Conservation (phyloP, 2,888 invertebrate species). For the Cantharis flavilabris region DNA sequence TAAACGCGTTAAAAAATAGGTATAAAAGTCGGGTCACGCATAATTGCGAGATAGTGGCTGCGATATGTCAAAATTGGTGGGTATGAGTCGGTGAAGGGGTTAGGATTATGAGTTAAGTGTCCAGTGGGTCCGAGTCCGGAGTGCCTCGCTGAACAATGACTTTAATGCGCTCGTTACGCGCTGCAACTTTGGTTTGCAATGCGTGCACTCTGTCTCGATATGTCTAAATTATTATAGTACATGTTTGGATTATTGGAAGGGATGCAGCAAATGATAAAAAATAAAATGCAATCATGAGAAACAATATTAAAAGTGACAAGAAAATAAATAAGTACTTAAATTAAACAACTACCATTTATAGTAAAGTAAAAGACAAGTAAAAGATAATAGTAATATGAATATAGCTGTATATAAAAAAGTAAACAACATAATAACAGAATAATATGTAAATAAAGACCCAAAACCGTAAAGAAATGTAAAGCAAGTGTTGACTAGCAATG, state of each 20-base stretch:
- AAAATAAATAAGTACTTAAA: conserved; percentile 45
- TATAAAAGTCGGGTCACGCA: conserved; percentile 33
- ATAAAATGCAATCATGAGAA: conserved; percentile 43
- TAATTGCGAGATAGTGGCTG: conserved; percentile 53
- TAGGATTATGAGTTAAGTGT: conserved; percentile 59
- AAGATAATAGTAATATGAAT: background rate
- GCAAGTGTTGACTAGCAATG: conserved; percentile 33
- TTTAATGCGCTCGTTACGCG: conserved; percentile 87
- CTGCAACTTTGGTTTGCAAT: conserved; percentile 85
- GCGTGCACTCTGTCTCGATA: conserved; percentile 84
- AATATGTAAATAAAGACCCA: background rate
- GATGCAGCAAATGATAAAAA: conserved; percentile 58
- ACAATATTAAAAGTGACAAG: conserved; percentile 32
- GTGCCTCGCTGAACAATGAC: conserved; percentile 84
- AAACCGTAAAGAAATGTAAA: conserved; percentile 3
- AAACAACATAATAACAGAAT: background rate
- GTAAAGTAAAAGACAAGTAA: background rate
- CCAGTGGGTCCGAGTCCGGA: conserved; percentile 79
- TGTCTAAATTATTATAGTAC: conserved; percentile 63
- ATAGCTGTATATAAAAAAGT: background rate
- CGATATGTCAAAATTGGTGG: conserved; percentile 44
- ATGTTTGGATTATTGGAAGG: conserved; percentile 39
- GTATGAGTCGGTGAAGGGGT: conserved; percentile 27
- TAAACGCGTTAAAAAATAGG: conserved; percentile 34
- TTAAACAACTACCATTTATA: background rate